Conservation (phyloP, 2,113 vertebrate species). For the Daphoenositta chrysoptera region DNA sequence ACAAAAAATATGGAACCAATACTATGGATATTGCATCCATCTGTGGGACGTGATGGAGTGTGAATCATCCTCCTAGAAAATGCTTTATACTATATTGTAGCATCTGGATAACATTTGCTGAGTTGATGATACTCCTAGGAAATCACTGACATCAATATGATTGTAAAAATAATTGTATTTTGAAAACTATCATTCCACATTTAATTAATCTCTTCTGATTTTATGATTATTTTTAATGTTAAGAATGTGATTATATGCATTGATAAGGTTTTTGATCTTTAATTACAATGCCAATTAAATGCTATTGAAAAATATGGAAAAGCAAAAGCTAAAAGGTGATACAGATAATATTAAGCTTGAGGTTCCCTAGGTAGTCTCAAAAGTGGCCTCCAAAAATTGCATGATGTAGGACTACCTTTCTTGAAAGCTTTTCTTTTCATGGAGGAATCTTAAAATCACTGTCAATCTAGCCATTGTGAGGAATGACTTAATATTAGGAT, state of each 20-base stretch:
- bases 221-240: not conserved
- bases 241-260: not conserved
- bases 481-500: not conserved
- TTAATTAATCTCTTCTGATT: not conserved
- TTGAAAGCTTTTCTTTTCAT: not conserved
- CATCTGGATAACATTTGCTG: slow-evolving; percentile 5
- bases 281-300: not conserved
- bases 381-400: not conserved
- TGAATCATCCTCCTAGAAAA: slow-evolving; percentile 10
- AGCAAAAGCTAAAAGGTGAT: not conserved
- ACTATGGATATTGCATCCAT: not conserved
- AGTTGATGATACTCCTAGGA: not conserved
- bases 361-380: not conserved
- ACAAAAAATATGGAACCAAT: not conserved
- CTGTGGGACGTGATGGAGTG: not conserved
- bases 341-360: not conserved
- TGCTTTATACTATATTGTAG: not conserved
- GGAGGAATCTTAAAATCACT: not conserved
- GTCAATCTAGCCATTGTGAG: not conserved
- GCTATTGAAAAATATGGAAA: not conserved
- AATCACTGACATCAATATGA: not conserved
- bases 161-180: not conserved
- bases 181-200: not conserved
- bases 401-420: not conserved
- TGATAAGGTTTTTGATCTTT: not conserved